These are phyloP conservation scores for Drosophila setosimentum DNA, from an alignment of 2,888 invertebrate species.

Conservation along the genomic window DNA sequence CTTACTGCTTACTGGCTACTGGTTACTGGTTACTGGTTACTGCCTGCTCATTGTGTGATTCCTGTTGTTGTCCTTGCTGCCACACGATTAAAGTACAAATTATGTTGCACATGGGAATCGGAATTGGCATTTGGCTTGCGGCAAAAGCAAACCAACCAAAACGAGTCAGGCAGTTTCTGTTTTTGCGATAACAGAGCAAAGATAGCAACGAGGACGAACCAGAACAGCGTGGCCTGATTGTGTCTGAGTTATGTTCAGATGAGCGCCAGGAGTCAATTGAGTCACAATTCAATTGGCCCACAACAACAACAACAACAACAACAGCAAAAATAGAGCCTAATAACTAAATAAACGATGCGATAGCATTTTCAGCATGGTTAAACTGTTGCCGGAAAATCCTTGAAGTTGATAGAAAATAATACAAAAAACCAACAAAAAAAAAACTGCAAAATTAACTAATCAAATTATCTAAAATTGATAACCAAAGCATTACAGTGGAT, in stretches of 20 bases:
- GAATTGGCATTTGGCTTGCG: slow-evolving; percentile 41
- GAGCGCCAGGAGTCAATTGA: slow-evolving; percentile 5
- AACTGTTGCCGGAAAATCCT: not conserved
- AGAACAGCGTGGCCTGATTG: slow-evolving; percentile 19
- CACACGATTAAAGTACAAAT: slow-evolving; percentile 70
- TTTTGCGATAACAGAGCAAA: slow-evolving; percentile 36
- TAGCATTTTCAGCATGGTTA: not conserved
- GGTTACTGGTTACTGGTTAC: not conserved
- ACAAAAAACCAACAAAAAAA: not conserved
- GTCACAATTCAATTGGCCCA: slow-evolving; percentile 37
- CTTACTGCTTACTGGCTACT: not conserved
- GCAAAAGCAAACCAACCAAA: slow-evolving; percentile 3
- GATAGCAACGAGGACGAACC: slow-evolving; percentile 9
- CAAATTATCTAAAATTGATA: not conserved
- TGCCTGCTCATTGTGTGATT: slow-evolving; percentile 8
- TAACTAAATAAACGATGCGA: not conserved
- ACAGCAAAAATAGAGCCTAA: slow-evolving; percentile 2
- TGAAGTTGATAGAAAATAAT: not conserved
- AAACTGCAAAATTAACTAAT: not conserved
- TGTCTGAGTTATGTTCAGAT: slow-evolving; percentile 20
- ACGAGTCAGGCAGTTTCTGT: slow-evolving; percentile 18
- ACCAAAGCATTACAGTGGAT: not conserved
- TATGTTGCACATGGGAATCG: slow-evolving; percentile 71
- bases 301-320: no score
- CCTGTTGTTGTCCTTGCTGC: slow-evolving; percentile 25